Evolutionary conservation across 2,888 invertebrate species (phyloP).

Genomic region (Dasysyrphus tricinctus): DNA sequence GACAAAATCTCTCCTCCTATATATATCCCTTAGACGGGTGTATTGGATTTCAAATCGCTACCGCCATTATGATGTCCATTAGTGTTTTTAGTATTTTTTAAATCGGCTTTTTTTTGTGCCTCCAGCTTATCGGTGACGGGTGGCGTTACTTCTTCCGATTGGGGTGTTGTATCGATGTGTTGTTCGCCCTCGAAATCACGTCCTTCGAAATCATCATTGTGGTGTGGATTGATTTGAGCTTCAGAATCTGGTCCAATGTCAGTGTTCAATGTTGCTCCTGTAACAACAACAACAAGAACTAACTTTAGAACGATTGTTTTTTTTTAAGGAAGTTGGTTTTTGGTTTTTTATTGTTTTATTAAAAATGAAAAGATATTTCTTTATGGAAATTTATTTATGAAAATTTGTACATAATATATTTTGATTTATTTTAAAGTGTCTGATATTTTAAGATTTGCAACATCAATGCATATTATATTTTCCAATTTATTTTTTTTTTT

Average conservation of each 20-base stretch:
- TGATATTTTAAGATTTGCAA: conserved; percentile 18
- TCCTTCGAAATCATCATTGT: conserved; percentile 85
- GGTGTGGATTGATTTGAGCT: conserved; percentile 87
- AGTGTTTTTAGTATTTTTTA: conserved; percentile 81
- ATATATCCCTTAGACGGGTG: conserved; percentile 80
- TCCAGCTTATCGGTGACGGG: conserved; percentile 83
- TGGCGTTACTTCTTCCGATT: conserved; percentile 82
- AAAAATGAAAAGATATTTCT: conserved; percentile 4
- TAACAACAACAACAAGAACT: conserved; percentile 86
- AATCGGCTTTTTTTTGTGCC: conserved; percentile 82
- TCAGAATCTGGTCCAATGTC: conserved; percentile 86
- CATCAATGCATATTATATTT: conserved; percentile 62
- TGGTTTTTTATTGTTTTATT: background rate
- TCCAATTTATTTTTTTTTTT: conserved; percentile 51
- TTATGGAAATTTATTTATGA: background rate
- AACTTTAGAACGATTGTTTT: conserved; percentile 80
- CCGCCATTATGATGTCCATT: conserved; percentile 80
- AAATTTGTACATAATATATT: conserved; percentile 5
- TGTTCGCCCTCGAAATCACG: conserved; percentile 82
- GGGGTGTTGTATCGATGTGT: conserved; percentile 82
- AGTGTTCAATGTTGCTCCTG: conserved; percentile 86
- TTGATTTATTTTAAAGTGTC: background rate
- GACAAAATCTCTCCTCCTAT: conserved; percentile 9
- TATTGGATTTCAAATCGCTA: conserved; percentile 81
- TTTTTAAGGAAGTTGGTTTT: conserved; percentile 23